Evolutionary conservation across 2,888 invertebrate genomes (phyloP).

Genomic region (Tetragonisca angustula): DNA sequence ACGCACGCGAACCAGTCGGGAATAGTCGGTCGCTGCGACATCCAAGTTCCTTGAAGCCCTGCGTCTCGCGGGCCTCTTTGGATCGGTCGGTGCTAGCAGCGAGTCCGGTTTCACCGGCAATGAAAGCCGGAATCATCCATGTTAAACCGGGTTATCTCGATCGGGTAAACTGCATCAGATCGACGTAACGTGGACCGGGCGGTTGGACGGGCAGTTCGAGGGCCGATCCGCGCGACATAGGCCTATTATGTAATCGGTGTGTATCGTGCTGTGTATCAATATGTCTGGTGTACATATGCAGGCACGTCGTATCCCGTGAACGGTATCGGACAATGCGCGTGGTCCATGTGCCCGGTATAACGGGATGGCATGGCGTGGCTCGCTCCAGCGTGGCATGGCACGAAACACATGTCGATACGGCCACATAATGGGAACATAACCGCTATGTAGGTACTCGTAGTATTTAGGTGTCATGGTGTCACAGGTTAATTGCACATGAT

Average conservation of each 20-base stretch:
- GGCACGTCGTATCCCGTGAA: constrained; percentile 57
- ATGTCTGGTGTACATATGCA: constrained; percentile 67
- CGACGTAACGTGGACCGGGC: constrained; percentile 34
- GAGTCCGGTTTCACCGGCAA: constrained; percentile 9
- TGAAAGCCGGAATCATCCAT: constrained; percentile 30
- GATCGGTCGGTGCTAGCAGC: neutral
- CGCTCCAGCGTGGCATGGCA: constrained; percentile 62
- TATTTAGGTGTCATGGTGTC: constrained; percentile 83
- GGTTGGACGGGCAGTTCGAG: constrained; percentile 28
- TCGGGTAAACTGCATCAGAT: constrained; percentile 58
- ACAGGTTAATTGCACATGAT: constrained; percentile 83
- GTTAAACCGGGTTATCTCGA: constrained; percentile 37
- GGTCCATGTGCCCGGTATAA: constrained; percentile 62
- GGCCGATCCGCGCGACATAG: constrained; percentile 69
- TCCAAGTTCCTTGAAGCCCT: neutral
- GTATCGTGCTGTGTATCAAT: constrained; percentile 75
- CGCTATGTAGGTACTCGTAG: constrained; percentile 74
- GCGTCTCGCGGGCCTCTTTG: neutral
- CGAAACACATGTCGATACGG: constrained; percentile 83
- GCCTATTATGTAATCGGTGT: constrained; percentile 76
- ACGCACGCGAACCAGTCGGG: too few relatives aligned
- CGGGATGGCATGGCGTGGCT: constrained; percentile 40
- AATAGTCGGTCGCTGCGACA: neutral
- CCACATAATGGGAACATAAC: constrained; percentile 83
- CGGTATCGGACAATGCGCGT: constrained; percentile 70